phyloP scores from a whole-genome alignment of 2,113 vertebrate genomes.

The Callopanchax toddi region DNA sequence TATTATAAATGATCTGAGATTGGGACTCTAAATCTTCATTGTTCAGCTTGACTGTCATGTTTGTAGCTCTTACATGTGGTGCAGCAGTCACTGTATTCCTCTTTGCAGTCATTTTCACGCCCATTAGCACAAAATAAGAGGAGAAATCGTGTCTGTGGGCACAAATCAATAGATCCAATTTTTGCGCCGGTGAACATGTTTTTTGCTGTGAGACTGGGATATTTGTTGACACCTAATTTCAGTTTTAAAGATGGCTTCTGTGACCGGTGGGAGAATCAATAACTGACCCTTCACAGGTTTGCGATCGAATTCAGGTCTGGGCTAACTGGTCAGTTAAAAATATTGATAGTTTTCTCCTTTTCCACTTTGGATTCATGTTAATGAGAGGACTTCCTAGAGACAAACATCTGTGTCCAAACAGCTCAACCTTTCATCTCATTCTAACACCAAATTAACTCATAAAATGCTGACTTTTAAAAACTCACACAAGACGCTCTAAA shows the following conservation, averaged over 20 bases:
- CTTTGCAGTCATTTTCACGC: not conserved
- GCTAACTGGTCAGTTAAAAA: not conserved
- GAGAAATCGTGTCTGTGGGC: not conserved
- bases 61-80: not conserved
- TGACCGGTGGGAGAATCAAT: not conserved
- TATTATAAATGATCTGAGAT: too few species aligned
- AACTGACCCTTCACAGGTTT: not conserved
- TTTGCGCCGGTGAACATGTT: not conserved
- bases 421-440: too few species aligned
- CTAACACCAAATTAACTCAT: too few species aligned
- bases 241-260: constrained; percentile 1
- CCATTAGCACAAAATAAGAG: not conserved
- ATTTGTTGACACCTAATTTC: not conserved
- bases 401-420: too few species aligned
- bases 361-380: not conserved
- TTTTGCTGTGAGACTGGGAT: not conserved
- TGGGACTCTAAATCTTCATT: not conserved
- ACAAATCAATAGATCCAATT: constrained; percentile 1
- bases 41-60: not conserved
- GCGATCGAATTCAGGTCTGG: not conserved
- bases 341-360: not conserved
- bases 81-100: not conserved
- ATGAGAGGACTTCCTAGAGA: too few species aligned
- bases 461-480: too few species aligned
- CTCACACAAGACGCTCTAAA: too few species aligned